Evolutionary conservation across 1,140 invertebrate species (phyloP), one percentile per base, ranked within the genome.

Genomic region (Cepaea nemoralis): DNA sequence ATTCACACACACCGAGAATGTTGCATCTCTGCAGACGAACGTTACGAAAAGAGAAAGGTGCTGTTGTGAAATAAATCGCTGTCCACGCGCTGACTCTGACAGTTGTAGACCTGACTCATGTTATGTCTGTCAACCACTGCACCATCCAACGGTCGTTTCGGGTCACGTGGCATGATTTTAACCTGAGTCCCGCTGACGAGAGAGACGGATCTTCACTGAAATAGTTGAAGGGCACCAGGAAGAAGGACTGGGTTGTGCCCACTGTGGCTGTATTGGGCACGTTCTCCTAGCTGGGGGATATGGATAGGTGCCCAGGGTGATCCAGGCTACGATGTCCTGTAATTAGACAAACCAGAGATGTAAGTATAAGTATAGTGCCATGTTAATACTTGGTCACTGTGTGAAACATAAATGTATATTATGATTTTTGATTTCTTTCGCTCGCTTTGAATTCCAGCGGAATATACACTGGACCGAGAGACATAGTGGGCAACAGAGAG

Each of bases 81-180:
- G n/a, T 79, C 77, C 16, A 69, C 48, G 3, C 10, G 16, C 48
- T 79, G 0, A 50, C 14, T 31, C 24, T 35, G 0, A 37, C 77
- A 79, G 37, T 69, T 69, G 66, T 39, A 79, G 33, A 69, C 27
- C 14, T 42, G 27, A 6, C 70, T 73, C 48, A 77, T 40, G 33
- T 82, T 82, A 77, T 85, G 70, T 19, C 87, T 77, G 59, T 86
- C 59, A 24, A 88, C 85, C 16, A 76, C 39, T 6, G 83, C 85
- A 2, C 85, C 85, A 12, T 80, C 82, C 39, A 77, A 76, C 0
- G 86, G 86, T 0, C 45, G 69, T 12, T 71, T 70, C 31, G 77
- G 50, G 55, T 86, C 85, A 71, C 81, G 81, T 27, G 85, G 96
- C 85, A 95, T 94, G 95, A 87, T 73, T 0, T 85, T 84, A 1